phyloP scores from a whole-genome alignment of 2,113 vertebrate species.

The Nesoenas mayeri region DNA sequence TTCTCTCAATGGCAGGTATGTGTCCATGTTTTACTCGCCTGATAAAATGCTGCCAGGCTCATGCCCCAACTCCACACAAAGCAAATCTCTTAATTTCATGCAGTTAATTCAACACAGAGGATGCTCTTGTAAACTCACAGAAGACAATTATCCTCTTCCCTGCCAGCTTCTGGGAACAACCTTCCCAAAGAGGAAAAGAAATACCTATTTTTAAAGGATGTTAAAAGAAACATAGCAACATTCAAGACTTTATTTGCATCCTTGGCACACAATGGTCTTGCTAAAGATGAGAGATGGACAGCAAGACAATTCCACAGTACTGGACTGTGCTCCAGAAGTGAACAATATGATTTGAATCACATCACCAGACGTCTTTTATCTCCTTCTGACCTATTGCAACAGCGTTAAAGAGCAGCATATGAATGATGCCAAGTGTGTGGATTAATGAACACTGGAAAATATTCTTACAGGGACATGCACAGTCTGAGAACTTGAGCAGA shows the following conservation, averaged over 20 bases:
- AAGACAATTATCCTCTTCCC: neutral
- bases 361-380: neutral
- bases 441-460: neutral
- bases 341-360: neutral
- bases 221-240: neutral
- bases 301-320: neutral
- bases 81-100: neutral
- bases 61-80: neutral
- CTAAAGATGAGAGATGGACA: neutral
- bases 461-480: neutral
- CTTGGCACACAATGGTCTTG: neutral
- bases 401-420: neutral
- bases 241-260: neutral
- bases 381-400: neutral
- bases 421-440: neutral
- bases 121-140: neutral
- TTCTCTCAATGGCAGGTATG: neutral
- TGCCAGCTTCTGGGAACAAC: neutral
- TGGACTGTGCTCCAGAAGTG: neutral
- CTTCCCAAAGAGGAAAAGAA: accelerated
- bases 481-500: neutral
- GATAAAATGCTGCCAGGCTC: neutral
- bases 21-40: neutral
- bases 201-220: neutral
- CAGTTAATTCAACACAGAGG: neutral